Percentiles rank a stretch among this genome's conserved stretches.
phyloP scores from a whole-genome alignment of 2,888 invertebrate genomes.

The Biston betularia region DNA sequence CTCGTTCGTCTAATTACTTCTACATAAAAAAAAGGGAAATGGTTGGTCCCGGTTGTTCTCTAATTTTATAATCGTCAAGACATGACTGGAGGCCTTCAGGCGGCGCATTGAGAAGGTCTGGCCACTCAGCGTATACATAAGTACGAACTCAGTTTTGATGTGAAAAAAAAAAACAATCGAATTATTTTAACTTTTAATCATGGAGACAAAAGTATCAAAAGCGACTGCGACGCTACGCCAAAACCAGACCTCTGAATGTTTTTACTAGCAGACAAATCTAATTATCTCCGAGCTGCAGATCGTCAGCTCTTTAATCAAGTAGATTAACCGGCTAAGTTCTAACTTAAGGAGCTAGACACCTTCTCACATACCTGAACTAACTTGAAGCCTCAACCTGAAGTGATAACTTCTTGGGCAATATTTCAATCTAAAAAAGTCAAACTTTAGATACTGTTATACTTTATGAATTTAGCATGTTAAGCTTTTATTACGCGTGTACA shows the following conservation, averaged over 20 bases:
- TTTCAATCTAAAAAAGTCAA: constrained; percentile 26
- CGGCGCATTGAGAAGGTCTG: no score
- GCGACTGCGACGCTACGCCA: constrained; percentile 1
- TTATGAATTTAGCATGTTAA: constrained; percentile 9
- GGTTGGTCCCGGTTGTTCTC: no score
- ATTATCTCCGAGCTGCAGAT: constrained; percentile 28
- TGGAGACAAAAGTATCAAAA: not conserved
- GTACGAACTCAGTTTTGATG: no score
- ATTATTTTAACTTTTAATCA: not conserved
- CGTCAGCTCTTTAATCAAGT: constrained; percentile 34
- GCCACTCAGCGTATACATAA: no score
- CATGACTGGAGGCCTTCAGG: no score
- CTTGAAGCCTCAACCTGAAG: constrained; percentile 15
- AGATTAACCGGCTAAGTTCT: constrained; percentile 36
- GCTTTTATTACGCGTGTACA: not conserved
- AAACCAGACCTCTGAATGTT: constrained; percentile 18
- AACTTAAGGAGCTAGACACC: constrained; percentile 24
- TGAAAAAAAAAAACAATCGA: not conserved
- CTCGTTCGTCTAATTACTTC: no score
- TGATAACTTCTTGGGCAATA: constrained; percentile 24
- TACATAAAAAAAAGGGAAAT: no score
- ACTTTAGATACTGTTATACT: constrained; percentile 18
- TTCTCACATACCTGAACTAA: constrained; percentile 34
- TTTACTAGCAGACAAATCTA: constrained; percentile 32
- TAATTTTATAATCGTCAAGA: no score